Conservation (phyloP, 2,113 vertebrate genomes). For the Pachycephala philippinensis region DNA sequence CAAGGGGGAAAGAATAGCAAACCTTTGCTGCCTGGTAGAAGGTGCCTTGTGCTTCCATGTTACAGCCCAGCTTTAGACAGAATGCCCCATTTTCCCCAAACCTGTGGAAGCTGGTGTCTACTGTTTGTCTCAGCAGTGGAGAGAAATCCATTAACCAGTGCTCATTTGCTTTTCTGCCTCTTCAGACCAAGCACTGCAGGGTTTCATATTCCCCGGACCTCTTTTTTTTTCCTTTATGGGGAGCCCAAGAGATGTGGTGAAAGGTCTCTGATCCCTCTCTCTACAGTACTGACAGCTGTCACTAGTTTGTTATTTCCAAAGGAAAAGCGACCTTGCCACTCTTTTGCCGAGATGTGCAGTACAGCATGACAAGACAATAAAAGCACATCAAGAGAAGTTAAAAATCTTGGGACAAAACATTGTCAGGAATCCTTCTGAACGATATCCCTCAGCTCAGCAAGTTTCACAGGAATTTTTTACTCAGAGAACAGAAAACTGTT, state of each 20-base stretch:
- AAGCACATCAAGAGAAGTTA: background rate
- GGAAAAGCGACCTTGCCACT: background rate
- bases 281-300: background rate
- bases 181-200: background rate
- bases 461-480: background rate
- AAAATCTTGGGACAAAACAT: background rate
- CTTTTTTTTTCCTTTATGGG: background rate
- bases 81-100: background rate
- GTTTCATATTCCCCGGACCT: background rate
- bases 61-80: background rate
- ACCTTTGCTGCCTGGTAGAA: background rate
- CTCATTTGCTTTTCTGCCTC: background rate
- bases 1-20: background rate
- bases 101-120: background rate
- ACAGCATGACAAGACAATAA: background rate
- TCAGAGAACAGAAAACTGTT: background rate
- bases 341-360: background rate
- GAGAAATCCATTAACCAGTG: background rate
- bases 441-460: accelerated
- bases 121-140: background rate
- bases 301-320: background rate
- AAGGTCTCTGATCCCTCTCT: background rate
- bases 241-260: background rate
- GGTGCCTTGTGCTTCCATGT: background rate
- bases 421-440: background rate